Evolutionary conservation across 2,888 invertebrate genomes (phyloP), one percentile per base, ranked within the genome.

Genomic region (Catocala nupta): DNA sequence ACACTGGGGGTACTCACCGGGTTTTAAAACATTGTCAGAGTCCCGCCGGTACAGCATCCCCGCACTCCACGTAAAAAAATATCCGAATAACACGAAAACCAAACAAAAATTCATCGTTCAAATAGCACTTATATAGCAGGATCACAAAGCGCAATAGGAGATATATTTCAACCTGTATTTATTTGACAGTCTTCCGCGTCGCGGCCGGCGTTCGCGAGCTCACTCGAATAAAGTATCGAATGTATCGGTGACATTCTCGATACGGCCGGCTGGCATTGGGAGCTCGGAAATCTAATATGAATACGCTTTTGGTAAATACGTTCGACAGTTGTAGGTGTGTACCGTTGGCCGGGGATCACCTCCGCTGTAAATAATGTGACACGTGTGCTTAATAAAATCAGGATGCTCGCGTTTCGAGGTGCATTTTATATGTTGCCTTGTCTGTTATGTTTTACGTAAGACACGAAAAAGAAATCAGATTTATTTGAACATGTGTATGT

Each of bases 231-330:
- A 91, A 91, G 89, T 92, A 90, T 92, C 85, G 88, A 89, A 87
- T 83, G 88, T 91, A 91, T 90, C 83, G 90, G 87, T 84, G 89
- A 89, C 90, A 90, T 88, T 89, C 89, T 89, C 86, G 85, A 87
- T 90, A 87, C 88, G 85, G 88, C 86, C 83, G 79, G 79, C 78
- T 85, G 89, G 83, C 89, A 88, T 89, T 89, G 90, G 85, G 82
- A 85, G 86, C 87, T 89, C 87, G 90, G 86, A 89, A 91, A 92
- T 92, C 91, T 92, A 93, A 93, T 92, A 93, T 93, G 92, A 92
- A 93, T 93, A 91, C 91, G 87, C 81, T 90, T 92, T 90, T 88
- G 90, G 92, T 84, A 85, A 90, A 91, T 90, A 89, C 85, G 81
- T 78, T 80, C 74, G 81, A 77, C 73, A 82, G 85, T 79, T 81